A percentile compares a stretch with the other conserved stretches of the same genome.
These are phyloP conservation scores for Pollicipes pollicipes DNA, from an alignment of 1,140 invertebrate genomes.

Conservation along the genomic window DNA sequence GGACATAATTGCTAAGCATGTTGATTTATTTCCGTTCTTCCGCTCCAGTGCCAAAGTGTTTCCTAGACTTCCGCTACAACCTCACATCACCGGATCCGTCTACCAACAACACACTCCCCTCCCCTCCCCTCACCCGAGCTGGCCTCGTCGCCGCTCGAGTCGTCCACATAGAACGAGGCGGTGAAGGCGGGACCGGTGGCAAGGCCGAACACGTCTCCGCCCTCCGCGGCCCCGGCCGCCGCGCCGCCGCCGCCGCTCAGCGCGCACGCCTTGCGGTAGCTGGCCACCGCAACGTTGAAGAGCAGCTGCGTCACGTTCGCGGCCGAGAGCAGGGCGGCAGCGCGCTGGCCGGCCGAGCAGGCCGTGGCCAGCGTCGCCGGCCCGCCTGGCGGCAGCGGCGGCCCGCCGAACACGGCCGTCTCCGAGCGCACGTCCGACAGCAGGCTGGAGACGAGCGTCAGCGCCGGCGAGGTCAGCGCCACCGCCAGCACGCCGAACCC, in stretches of 20 bases:
- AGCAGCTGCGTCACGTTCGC: constrained; percentile 57
- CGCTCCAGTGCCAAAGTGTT: no score
- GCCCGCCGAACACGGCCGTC: constrained; percentile 12
- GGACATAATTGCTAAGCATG: no score
- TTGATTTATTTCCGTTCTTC: no score
- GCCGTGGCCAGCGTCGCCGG: constrained; percentile 20
- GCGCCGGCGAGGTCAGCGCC: constrained; percentile 51
- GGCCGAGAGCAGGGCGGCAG: constrained; percentile 42
- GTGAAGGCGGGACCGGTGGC: not conserved
- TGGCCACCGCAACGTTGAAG: constrained; percentile 67
- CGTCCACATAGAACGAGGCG: not conserved
- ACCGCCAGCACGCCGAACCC: constrained; percentile 64
- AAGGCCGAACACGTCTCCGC: not conserved
- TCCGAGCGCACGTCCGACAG: constrained; percentile 47
- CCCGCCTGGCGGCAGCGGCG: constrained; percentile 18
- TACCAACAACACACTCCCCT: no score
- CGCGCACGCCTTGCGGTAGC: constrained; percentile 56
- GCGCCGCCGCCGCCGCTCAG: constrained; percentile 3
- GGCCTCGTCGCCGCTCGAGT: not conserved
- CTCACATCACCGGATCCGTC: no score
- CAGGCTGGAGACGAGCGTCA: constrained; percentile 43
- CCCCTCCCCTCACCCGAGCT: not conserved
- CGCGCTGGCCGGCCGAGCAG: constrained; percentile 44
- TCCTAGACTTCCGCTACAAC: no score
- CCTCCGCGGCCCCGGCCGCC: not conserved